phyloP scores from a whole-genome alignment of 2,113 vertebrate genomes.

The Rhinoptilus africanus region DNA sequence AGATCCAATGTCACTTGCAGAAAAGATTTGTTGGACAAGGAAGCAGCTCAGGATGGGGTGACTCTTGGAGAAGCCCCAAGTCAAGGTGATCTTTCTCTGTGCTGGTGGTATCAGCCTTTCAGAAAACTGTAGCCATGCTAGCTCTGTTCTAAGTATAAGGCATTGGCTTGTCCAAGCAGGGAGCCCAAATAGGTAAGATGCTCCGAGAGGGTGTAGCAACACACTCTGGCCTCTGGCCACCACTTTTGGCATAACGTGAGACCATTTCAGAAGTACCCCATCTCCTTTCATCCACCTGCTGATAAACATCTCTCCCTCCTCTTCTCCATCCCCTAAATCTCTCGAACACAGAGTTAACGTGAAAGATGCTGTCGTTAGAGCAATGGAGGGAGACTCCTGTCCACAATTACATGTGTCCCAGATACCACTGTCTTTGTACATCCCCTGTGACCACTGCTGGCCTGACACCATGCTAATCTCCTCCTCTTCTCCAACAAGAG shows the following conservation, averaged over 20 bases:
- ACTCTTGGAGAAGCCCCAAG: neutral
- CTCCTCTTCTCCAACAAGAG: neutral
- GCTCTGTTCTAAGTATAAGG: neutral
- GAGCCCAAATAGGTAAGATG: neutral
- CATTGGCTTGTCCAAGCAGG: neutral
- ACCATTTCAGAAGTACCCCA: neutral
- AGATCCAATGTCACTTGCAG: neutral
- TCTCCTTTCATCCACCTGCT: neutral
- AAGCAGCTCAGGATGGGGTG: neutral
- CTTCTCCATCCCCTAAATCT: neutral
- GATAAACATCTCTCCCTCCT: neutral
- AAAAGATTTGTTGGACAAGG: neutral
- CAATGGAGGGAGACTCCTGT: neutral
- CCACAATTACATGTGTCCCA: neutral
- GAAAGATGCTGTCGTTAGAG: neutral
- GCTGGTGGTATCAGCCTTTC: neutral
- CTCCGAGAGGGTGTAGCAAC: neutral
- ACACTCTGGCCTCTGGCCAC: neutral
- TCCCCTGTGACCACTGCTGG: neutral
- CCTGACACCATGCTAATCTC: neutral
- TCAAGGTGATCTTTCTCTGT: neutral
- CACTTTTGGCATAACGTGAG: rapidly evolving
- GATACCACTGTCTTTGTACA: neutral
- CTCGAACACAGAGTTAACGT: neutral
- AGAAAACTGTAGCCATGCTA: neutral